phyloP scores from a whole-genome alignment of 1,140 invertebrate species.

The Musca vetustissima region DNA sequence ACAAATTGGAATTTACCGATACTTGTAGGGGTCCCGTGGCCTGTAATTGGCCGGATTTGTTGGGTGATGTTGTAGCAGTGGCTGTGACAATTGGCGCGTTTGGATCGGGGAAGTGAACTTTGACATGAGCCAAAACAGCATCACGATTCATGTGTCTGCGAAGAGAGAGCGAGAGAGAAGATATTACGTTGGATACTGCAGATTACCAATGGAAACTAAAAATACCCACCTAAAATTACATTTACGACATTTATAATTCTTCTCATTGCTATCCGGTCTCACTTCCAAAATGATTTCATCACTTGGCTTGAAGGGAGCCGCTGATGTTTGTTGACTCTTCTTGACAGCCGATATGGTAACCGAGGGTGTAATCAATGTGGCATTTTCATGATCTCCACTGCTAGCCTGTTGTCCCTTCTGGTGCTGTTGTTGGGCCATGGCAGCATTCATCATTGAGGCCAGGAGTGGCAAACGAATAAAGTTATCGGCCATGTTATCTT shows the following conservation, averaged over 20 bases:
- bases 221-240: conserved; percentile 74
- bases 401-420: conserved; percentile 32
- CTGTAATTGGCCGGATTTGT: conserved; percentile 23
- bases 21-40: conserved; percentile 47
- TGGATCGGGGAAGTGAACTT: conserved; percentile 61
- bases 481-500: conserved; percentile 44
- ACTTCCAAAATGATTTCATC: conserved; percentile 52
- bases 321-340: conserved; percentile 22
- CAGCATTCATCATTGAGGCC: conserved; percentile 51
- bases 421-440: conserved; percentile 50
- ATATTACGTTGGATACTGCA: not conserved
- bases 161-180: conserved; percentile 5
- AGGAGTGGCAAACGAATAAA: conserved; percentile 44
- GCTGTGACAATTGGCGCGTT: conserved; percentile 41
- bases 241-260: conserved; percentile 80
- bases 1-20: conserved; percentile 43
- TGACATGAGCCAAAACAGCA: conserved; percentile 68
- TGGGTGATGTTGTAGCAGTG: conserved; percentile 17
- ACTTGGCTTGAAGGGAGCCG: conserved; percentile 39
- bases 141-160: conserved; percentile 66
- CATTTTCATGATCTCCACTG: conserved; percentile 39
- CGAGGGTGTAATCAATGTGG: conserved; percentile 47
- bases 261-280: conserved; percentile 50
- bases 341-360: conserved; percentile 58
- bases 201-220: not conserved